These are phyloP conservation scores for Stercorarius parasiticus DNA, from an alignment of 2,113 vertebrate species.

Conservation along the genomic window DNA sequence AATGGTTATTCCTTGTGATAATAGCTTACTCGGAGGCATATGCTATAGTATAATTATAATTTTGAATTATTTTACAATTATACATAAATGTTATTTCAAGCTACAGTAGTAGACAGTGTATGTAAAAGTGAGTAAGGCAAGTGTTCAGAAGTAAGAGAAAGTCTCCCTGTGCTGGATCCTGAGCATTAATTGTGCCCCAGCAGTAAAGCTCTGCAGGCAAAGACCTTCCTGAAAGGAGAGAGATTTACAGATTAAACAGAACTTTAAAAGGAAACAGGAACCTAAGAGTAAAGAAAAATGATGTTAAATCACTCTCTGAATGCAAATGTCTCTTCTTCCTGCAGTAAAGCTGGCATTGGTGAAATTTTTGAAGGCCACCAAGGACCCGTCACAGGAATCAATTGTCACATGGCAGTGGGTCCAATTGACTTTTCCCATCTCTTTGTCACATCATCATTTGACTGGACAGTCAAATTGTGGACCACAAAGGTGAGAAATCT, in stretches of 20 bases:
- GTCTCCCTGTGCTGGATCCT: not conserved
- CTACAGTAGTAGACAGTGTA: not conserved
- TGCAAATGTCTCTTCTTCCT: not conserved
- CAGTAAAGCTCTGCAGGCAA: not conserved
- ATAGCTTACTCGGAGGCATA: not conserved
- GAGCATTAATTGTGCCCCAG: not conserved
- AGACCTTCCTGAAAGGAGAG: not conserved
- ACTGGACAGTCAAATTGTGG: constrained; percentile 98
- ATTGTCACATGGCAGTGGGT: constrained; percentile 93
- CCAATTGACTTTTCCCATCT: constrained; percentile 95
- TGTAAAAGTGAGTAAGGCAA: not conserved
- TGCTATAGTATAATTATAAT: not conserved
- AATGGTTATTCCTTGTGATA: constrained; percentile 20
- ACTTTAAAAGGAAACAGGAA: not conserved
- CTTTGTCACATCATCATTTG: constrained; percentile 96
- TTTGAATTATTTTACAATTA: constrained; percentile 35
- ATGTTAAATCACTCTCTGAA: not conserved
- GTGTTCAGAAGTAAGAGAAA: not conserved
- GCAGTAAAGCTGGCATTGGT: constrained; percentile 95
- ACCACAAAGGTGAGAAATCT: constrained; percentile 89
- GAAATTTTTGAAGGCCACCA: constrained; percentile 98
- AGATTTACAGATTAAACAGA: not conserved
- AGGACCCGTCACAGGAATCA: constrained; percentile 95
- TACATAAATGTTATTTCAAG: constrained; percentile 4
- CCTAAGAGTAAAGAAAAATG: not conserved